Base-by-base conservation (phyloP, 2,888 invertebrate species). In the Zygothrica quintamaculata region DNA sequence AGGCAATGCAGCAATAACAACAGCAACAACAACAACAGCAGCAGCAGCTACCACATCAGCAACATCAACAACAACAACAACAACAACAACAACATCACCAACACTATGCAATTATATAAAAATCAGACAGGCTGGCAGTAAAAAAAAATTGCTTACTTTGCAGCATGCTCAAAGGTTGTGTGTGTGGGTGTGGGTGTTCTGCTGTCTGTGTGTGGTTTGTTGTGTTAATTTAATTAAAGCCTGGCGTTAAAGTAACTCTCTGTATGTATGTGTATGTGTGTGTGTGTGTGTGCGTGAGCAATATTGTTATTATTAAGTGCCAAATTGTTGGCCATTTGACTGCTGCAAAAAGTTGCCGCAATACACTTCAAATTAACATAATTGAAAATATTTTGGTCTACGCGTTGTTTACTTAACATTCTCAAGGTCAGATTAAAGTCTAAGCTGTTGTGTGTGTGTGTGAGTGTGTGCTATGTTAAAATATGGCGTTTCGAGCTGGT, bases 171-270 rank as follows among this genome's bases (percentile, higher is more conserved):
- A 61, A 55, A 50, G 55, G 43, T 22, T 44, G 56, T 44, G 26
- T 16, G 15, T 42, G 26, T 44, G 48, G 58, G 64, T 40, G 55
- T 39, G 31, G 34, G 59, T 29, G 50, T 42, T n/a, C n/a, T n/a
- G n/a, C 36, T 50, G 37, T 48, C 16, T 59, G 26, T 70, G 34
- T 75, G 78, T 61, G 79, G 67, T 68, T 43, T 81, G 78, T 68
- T 80, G 79, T 84, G 86, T 81, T 85, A 85, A 85, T 81, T 81
- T 71, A 81, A 82, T 85, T 85, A 85, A 75, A 62, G 68, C 67
- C 65, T 48, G 57, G 39, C 33, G 33, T 34, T 47, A 16, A 1
- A 46, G 9, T 44, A 13, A 34, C 18, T 33, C 18, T 25, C 15
- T 67, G 53, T 3, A 5, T 2, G 18, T 22, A 5, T 22, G 18